Percentiles rank a stretch among this genome's conserved stretches.
Conservation (phyloP, 1,140 invertebrate species). For the Drosophila pallidifrons region DNA sequence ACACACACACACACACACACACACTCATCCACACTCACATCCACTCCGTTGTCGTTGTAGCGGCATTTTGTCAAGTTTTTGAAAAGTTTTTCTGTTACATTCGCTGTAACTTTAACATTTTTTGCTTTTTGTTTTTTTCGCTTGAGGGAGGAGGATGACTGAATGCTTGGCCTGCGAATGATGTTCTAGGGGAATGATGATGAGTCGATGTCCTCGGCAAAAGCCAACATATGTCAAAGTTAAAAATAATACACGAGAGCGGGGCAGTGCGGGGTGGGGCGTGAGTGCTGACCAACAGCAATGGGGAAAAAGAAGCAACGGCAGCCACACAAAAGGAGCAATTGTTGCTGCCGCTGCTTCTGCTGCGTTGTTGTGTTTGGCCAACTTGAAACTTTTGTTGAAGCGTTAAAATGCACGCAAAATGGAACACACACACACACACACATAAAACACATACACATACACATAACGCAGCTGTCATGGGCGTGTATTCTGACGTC, state of each 20-base stretch:
- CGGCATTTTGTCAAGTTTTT: conserved; percentile 76
- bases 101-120: conserved; percentile 51
- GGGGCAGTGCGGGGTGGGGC: not conserved
- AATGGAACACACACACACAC: conserved; percentile 32
- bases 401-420: conserved; percentile 58
- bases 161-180: conserved; percentile 38
- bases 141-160: not conserved
- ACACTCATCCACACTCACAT: too few relatives aligned
- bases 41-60: conserved; percentile 25
- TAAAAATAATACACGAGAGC: conserved; percentile 69
- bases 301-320: not conserved
- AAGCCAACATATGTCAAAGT: conserved; percentile 81
- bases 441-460: conserved; percentile 9
- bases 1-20: conserved; percentile 22
- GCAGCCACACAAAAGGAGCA: conserved; percentile 39
- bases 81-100: conserved; percentile 66
- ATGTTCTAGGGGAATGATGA: conserved; percentile 57
- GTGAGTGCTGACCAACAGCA: not conserved
- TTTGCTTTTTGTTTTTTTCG: conserved; percentile 8
- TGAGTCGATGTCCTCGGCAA: conserved; percentile 68
- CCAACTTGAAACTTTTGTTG: conserved; percentile 58
- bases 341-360: conserved; percentile 40
- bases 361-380: conserved; percentile 38
- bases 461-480: conserved; percentile 48
- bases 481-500: conserved; percentile 61